phyloP scores from a whole-genome alignment of 2,113 vertebrate species.

The Microcebus lehilahytsara region DNA sequence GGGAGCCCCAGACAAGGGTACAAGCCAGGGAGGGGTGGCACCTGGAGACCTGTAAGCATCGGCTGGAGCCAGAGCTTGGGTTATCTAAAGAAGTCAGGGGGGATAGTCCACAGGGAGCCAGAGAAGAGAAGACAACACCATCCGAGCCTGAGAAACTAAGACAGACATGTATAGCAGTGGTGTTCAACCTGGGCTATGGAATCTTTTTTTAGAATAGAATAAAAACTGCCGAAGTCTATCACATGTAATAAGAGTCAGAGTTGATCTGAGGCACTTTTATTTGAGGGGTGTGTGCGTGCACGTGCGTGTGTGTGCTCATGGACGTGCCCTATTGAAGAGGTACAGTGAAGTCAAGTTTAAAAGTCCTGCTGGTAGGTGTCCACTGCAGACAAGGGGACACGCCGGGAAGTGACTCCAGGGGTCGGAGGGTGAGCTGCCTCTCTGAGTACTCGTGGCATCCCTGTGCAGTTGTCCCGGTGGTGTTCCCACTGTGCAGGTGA shows the following conservation, averaged over 20 bases:
- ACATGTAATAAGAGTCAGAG: not conserved
- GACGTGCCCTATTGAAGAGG: no score
- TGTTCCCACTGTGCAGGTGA: not conserved
- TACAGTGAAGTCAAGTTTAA: no score
- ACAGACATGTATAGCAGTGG: no score
- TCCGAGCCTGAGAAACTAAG: not conserved
- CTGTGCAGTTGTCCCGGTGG: fast-evolving
- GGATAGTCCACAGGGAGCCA: not conserved
- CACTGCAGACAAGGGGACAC: fast-evolving
- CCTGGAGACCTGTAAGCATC: not conserved
- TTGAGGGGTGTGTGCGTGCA: not conserved
- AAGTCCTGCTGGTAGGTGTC: not conserved
- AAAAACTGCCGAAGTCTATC: not conserved
- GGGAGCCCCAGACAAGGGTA: not conserved
- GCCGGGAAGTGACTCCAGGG: no score
- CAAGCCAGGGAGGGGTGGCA: not conserved
- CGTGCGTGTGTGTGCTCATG: fast-evolving
- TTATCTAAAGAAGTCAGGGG: not conserved
- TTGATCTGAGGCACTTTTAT: not conserved
- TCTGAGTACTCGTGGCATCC: not conserved
- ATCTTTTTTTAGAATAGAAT: not conserved
- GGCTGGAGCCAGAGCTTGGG: not conserved
- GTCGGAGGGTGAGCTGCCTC: fast-evolving
- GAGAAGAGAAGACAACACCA: not conserved
- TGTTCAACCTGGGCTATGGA: not conserved